Evolutionary conservation across 1,140 invertebrate species (phyloP).

Genomic region (Leptoteleia sp.): DNA sequence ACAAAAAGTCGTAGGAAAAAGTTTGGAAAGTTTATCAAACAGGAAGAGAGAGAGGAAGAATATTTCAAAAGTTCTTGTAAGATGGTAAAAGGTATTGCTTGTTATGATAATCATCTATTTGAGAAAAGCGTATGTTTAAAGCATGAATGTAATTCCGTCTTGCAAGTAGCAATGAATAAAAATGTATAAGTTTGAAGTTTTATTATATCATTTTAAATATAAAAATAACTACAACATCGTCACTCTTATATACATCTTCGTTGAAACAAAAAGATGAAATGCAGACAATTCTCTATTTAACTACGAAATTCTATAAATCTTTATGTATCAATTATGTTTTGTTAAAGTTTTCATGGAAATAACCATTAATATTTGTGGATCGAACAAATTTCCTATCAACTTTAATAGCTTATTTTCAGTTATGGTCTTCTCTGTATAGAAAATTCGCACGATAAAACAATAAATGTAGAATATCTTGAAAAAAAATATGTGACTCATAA

Average conservation of each 20-base stretch:
- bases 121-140: conserved; percentile 24
- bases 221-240: too few species aligned
- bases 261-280: too few species aligned
- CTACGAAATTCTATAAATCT: background rate
- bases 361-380: background rate
- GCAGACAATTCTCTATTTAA: background rate
- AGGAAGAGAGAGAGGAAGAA: conserved; percentile 7
- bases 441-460: background rate
- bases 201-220: too few species aligned
- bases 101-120: conserved; percentile 31
- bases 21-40: conserved; percentile 40
- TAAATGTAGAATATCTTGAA: conserved; percentile 2
- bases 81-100: conserved; percentile 36
- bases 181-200: background rate
- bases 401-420: background rate
- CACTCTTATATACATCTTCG: too few species aligned
- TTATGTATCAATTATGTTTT: background rate
- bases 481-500: conserved; percentile 1
- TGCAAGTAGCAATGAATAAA: background rate
- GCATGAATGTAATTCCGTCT: conserved; percentile 6
- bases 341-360: background rate
- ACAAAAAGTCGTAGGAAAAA: background rate
- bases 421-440: conserved; percentile 7
- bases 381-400: background rate
- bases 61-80: conserved; percentile 39